These are phyloP conservation scores for Electrophaes corylata DNA, from an alignment of 2,888 invertebrate genomes.

Conservation along the genomic window DNA sequence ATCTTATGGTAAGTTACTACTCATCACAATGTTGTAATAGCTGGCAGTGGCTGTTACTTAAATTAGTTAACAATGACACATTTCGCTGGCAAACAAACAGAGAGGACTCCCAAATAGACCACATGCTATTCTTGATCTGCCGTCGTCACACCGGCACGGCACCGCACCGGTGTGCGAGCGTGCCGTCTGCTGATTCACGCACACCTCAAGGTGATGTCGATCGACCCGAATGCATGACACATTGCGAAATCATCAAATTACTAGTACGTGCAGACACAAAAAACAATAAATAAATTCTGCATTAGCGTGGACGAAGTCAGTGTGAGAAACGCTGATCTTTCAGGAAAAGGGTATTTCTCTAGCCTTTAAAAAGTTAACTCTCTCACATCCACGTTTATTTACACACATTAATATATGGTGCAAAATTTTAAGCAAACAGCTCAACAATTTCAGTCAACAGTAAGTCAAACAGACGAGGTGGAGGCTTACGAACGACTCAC, in stretches of 20 bases:
- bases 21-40: slow-evolving; percentile 73
- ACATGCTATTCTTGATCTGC: slow-evolving; percentile 77
- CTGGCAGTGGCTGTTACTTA: slow-evolving; percentile 81
- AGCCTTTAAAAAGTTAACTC: neutral
- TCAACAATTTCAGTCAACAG: slow-evolving; percentile 44
- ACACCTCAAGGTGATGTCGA: slow-evolving; percentile 77
- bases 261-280: slow-evolving; percentile 18
- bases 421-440: slow-evolving; percentile 33
- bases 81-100: slow-evolving; percentile 83
- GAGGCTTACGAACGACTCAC: slow-evolving; percentile 43
- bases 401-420: slow-evolving; percentile 14
- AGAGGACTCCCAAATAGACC: slow-evolving; percentile 81
- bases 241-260: slow-evolving; percentile 38
- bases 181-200: slow-evolving; percentile 77
- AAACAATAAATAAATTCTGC: slow-evolving; percentile 20
- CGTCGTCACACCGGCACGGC: slow-evolving; percentile 70
- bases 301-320: neutral
- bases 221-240: slow-evolving; percentile 45
- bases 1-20: slow-evolving; percentile 49
- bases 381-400: neutral
- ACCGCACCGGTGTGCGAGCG: slow-evolving; percentile 59
- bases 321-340: neutral
- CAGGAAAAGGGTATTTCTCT: neutral
- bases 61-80: slow-evolving; percentile 85
- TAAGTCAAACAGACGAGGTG: slow-evolving; percentile 41